phyloP scores from a whole-genome alignment of 1,140 invertebrate genomes.

The Brachionus rotundiformis region DNA sequence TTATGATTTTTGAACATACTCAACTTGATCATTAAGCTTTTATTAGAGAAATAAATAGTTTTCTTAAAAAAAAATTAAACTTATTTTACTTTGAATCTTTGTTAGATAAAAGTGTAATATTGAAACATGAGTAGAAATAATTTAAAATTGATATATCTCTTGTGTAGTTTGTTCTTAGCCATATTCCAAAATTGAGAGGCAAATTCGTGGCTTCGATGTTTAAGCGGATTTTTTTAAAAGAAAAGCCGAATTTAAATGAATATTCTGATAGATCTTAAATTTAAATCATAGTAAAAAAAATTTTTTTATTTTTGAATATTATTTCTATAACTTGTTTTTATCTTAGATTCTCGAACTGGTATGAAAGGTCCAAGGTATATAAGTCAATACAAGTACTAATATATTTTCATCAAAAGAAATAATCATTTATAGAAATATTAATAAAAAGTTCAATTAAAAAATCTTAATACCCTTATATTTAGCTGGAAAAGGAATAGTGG shows the following conservation, averaged over 20 bases:
- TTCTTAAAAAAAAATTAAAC: neutral
- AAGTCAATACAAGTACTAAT: too few relatives aligned
- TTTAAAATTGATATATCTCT: slow-evolving; percentile 14
- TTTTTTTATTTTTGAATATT: too few relatives aligned
- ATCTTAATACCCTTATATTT: neutral
- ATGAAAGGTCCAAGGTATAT: too few relatives aligned
- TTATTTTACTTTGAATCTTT: neutral
- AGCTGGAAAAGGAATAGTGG: neutral
- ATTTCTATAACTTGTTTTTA: too few relatives aligned
- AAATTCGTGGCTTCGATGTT: neutral
- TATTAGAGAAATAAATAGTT: too few relatives aligned
- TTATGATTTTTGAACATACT: neutral
- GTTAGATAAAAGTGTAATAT: slow-evolving; percentile 24
- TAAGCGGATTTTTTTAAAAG: slow-evolving; percentile 30
- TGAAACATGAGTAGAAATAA: slow-evolving; percentile 6
- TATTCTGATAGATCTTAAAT: slow-evolving; percentile 8
- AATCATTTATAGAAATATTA: too few relatives aligned
- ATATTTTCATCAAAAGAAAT: too few relatives aligned
- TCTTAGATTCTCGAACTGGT: too few relatives aligned
- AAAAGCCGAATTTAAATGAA: slow-evolving; percentile 29
- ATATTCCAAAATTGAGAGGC: neutral
- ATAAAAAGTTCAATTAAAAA: too few relatives aligned
- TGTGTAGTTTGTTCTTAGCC: slow-evolving; percentile 41
- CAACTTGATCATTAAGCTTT: neutral
- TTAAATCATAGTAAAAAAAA: too few relatives aligned